Percentiles rank a stretch among this genome's conserved stretches.
Conservation (phyloP, 2,797 vertebrate genomes). For the Aulostomus chinensis region DNA sequence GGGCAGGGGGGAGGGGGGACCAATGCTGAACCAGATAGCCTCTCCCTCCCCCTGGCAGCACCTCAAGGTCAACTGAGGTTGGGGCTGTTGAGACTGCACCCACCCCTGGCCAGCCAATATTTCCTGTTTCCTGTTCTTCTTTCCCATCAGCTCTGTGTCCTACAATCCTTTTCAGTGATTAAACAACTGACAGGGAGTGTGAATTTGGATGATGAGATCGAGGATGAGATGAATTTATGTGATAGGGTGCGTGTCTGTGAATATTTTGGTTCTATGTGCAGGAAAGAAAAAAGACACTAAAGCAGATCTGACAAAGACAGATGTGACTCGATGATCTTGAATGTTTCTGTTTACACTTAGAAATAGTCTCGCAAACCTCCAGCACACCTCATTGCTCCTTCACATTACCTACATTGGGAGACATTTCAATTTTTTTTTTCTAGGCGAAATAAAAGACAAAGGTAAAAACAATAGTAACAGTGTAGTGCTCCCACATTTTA, state of each 20-base stretch:
- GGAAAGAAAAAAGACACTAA: constrained; percentile 14
- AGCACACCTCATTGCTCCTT: constrained; percentile 46
- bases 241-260: constrained; percentile 41
- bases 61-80: constrained; percentile 47
- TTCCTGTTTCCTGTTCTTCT: constrained; percentile 10
- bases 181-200: constrained; percentile 61
- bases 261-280: constrained; percentile 36
- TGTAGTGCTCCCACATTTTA: too few relatives aligned
- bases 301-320: constrained; percentile 44
- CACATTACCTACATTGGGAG: not conserved
- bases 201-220: constrained; percentile 63
- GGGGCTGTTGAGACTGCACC: constrained; percentile 19
- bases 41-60: constrained; percentile 25
- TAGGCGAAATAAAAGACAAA: constrained; percentile 15
- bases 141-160: constrained; percentile 36
- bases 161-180: constrained; percentile 65
- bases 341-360: constrained; percentile 60
- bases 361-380: constrained; percentile 40
- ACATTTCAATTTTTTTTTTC: constrained; percentile 16
- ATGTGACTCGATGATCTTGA: constrained; percentile 34
- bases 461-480: constrained; percentile 7
- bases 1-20: not conserved
- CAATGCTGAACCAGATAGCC: constrained; percentile 14
- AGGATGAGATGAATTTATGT: constrained; percentile 46
- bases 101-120: constrained; percentile 34